Evolutionary conservation across 92 coral and sea anemone species (phyloP), one percentile per base, ranked within the genome.

Genomic region (Actinostola sp.): DNA sequence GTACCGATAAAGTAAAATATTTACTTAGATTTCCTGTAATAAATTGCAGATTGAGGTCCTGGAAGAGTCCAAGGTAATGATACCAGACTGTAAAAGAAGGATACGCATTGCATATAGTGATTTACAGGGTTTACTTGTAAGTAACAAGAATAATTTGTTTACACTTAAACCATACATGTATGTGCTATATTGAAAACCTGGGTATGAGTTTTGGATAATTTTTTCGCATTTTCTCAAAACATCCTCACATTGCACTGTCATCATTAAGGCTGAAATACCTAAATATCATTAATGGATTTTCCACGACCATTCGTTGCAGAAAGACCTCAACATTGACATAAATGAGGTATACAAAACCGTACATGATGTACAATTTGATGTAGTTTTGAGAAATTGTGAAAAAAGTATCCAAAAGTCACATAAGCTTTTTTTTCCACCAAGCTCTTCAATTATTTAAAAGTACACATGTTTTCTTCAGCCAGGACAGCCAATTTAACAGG

Each of bases 21-120:
- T 30, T 5, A 19, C 20, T 31, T 33, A 12, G 0, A 25, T 51
- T 64, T 58, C 19, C 3, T 13, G 10, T 64, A 46, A 29, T 75
- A 92, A n/a, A n/a, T n/a, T n/a, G n/a, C n/a, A 36, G 98, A 60
- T 56, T 38, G 98, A 94, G 72, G 98, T 94, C 20, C 86, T 94
- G 50, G 94, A 89, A 23, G 98, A 94, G 65, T 94, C 98, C 25
- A 88, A 78, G 66, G 72, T 71, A 0, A 94, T 94, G 97, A 89
- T 94, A 8, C 98, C 98, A 58, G 98, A 94, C 73, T 92, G 95
- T 69, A 94, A 86, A 36, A 82, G 98, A 64, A 75, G 98, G 20
- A 59, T 94, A 29, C 86, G 79, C 66, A 88, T 86, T 52, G 98
- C 98, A 12, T 80, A 82, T 74, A 71, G 68, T 0, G 98, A 94